Evolutionary conservation across 2,113 vertebrate genomes (phyloP).

Genomic region (Hippoglossus stenolepis): DNA sequence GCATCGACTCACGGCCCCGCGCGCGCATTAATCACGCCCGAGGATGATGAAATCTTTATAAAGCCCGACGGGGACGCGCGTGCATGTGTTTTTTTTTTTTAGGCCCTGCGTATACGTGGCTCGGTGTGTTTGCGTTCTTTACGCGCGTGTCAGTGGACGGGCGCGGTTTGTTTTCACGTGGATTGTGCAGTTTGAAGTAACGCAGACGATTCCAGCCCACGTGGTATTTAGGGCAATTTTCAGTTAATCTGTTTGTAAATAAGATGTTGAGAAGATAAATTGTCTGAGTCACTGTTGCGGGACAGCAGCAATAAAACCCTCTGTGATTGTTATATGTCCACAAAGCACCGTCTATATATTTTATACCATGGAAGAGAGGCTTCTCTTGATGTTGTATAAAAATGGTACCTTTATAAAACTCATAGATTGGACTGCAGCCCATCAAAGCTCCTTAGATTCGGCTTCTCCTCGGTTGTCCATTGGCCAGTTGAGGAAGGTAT

Average conservation of each 20-base stretch:
- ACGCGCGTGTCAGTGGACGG: conserved; percentile 7
- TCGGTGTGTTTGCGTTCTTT: conserved; percentile 18
- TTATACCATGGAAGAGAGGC: not conserved
- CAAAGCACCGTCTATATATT: not conserved
- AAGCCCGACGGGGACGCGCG: conserved; percentile 63
- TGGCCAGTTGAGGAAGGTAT: not conserved
- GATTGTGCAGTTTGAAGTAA: conserved; percentile 15
- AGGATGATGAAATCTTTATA: conserved; percentile 94
- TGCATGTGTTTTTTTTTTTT: not conserved
- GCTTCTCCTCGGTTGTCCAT: not conserved
- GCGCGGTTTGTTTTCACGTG: conserved; percentile 19
- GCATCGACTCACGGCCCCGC: conserved; percentile 91
- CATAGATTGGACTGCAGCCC: not conserved
- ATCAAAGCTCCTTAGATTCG: too few relatives aligned
- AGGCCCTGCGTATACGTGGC: not conserved
- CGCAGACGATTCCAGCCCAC: not conserved
- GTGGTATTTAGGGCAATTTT: conserved; percentile 31
- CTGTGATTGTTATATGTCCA: not conserved
- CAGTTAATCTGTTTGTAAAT: conserved; percentile 42
- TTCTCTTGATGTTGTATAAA: not conserved
- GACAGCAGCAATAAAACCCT: not conserved
- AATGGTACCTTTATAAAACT: not conserved
- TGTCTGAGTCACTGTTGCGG: conserved; percentile 7
- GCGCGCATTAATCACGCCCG: conserved; percentile 94
- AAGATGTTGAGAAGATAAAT: conserved; percentile 40